These are phyloP conservation scores for Atopsyche davidsoni DNA, from an alignment of 1,140 invertebrate species.

Conservation along the genomic window DNA sequence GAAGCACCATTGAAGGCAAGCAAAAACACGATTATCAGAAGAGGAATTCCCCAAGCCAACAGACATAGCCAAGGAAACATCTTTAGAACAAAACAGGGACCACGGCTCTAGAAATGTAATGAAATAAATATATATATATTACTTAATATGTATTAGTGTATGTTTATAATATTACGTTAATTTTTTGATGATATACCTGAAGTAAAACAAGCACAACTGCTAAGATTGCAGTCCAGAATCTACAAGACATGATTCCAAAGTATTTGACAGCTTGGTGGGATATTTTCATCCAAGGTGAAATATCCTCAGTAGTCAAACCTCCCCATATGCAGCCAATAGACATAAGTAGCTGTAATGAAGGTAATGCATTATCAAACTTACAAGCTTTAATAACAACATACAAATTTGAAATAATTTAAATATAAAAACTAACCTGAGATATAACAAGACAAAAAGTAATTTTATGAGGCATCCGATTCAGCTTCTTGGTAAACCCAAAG, in stretches of 20 bases:
- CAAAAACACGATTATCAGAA: constrained; percentile 50
- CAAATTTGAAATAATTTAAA: neutral
- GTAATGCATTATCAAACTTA: constrained; percentile 1
- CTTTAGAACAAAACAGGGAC: constrained; percentile 71
- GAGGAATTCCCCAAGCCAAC: constrained; percentile 66
- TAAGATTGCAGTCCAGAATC: constrained; percentile 78
- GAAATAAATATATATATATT: neutral
- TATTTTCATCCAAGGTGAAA: constrained; percentile 33
- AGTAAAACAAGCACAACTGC: constrained; percentile 75
- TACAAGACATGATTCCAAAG: constrained; percentile 52
- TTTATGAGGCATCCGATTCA: constrained; percentile 73
- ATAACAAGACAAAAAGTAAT: constrained; percentile 72
- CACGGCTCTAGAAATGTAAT: constrained; percentile 70
- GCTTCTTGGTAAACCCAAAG: constrained; percentile 70
- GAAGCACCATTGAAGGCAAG: constrained; percentile 44
- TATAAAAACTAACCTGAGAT: constrained; percentile 67
- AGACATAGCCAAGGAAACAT: constrained; percentile 64
- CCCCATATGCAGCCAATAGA: constrained; percentile 63
- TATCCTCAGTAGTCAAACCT: constrained; percentile 32
- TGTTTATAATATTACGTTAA: constrained; percentile 1
- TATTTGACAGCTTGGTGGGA: constrained; percentile 37
- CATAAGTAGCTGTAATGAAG: constrained; percentile 32
- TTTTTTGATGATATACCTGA: constrained; percentile 43
- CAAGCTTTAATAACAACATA: neutral
- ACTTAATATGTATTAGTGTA: neutral